These are phyloP conservation scores for Apocrypta bakeri DNA, from an alignment of 1,140 invertebrate species.

Conservation along the genomic window DNA sequence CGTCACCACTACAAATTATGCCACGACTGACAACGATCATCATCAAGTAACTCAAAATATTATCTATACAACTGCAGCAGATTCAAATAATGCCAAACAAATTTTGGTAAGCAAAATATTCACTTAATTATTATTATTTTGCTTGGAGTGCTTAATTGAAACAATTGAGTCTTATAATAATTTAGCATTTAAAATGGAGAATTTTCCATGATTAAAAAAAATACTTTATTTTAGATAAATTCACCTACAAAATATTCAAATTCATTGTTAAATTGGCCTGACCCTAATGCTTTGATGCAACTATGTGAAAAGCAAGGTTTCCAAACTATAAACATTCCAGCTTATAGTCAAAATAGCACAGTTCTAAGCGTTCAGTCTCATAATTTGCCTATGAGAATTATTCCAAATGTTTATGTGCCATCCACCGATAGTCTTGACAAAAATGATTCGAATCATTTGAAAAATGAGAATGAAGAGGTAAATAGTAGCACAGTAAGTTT, in stretches of 20 bases:
- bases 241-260: conserved; percentile 66
- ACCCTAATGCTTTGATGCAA: conserved; percentile 68
- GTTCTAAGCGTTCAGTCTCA: conserved; percentile 66
- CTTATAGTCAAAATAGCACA: conserved; percentile 64
- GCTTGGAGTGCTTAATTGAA: no score
- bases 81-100: conserved; percentile 62
- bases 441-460: conserved; percentile 59
- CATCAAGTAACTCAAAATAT: conserved; percentile 56
- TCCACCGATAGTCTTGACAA: conserved; percentile 56
- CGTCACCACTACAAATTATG: conserved; percentile 57
- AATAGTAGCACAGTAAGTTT: conserved; percentile 49
- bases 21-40: conserved; percentile 55
- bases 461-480: conserved; percentile 51
- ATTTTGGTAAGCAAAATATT: conserved; percentile 59
- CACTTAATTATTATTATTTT: neutral
- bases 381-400: conserved; percentile 65
- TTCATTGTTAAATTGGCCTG: conserved; percentile 67
- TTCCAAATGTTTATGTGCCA: conserved; percentile 66
- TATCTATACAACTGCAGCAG: conserved; percentile 63
- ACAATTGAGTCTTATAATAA: no score
- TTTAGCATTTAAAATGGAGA: neutral
- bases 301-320: conserved; percentile 69
- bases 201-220: conserved; percentile 17
- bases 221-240: conserved; percentile 60
- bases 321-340: conserved; percentile 70